phyloP scores from a whole-genome alignment of 2,797 vertebrate genomes.

The Ctenosaura bakeri region DNA sequence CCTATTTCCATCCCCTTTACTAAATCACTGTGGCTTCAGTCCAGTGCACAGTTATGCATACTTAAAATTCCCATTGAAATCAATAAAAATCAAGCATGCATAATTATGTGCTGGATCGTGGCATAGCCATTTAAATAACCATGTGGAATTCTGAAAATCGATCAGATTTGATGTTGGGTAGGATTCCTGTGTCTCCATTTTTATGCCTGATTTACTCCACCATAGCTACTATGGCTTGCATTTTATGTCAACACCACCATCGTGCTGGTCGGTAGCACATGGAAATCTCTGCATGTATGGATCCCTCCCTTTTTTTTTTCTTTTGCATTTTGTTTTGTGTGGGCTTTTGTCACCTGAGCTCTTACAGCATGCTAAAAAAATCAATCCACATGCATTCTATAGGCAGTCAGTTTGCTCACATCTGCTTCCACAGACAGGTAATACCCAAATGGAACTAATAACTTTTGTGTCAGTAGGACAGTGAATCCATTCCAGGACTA shows the following conservation, averaged over 20 bases:
- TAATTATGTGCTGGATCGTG: slow-evolving; percentile 8
- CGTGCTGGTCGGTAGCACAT: too few species aligned
- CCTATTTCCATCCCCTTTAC: slow-evolving; percentile 11
- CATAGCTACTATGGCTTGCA: neutral
- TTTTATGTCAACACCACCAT: too few species aligned
- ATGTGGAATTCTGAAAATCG: slow-evolving; percentile 45
- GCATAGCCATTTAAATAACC: slow-evolving; percentile 41
- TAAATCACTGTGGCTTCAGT: slow-evolving; percentile 1
- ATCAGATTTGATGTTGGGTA: slow-evolving; percentile 20
- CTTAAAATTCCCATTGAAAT: slow-evolving; percentile 12
- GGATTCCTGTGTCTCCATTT: neutral
- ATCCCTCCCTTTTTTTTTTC: neutral
- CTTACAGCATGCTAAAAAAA: neutral
- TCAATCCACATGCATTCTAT: too few species aligned
- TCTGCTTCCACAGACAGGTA: neutral
- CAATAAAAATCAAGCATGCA: slow-evolving; percentile 29
- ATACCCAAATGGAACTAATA: too few species aligned
- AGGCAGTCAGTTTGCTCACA: neutral
- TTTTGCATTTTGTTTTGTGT: neutral
- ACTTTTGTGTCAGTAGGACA: too few species aligned
- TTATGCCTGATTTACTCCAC: neutral
- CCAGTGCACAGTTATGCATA: slow-evolving; percentile 3
- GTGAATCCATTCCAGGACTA: too few species aligned
- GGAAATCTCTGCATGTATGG: too few species aligned
- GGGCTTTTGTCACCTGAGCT: too few species aligned